Evolutionary conservation across 1,140 invertebrate species (phyloP).

Genomic region (Plectrocnemia conspersa): DNA sequence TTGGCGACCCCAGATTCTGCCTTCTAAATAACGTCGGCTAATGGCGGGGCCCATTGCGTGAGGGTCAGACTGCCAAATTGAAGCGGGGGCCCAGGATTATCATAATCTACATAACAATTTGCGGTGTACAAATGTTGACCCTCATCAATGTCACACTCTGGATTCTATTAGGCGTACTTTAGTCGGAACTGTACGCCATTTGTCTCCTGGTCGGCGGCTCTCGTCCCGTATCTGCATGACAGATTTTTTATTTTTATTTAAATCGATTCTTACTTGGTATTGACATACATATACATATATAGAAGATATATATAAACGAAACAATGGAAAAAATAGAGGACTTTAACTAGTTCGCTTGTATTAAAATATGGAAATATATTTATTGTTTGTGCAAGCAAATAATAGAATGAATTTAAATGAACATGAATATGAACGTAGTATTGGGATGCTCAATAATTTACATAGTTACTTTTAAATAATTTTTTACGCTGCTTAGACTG

Average conservation of each 20-base stretch:
- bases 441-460: too few species aligned
- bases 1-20: background rate
- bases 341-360: too few species aligned
- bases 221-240: background rate
- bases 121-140: constrained; percentile 36
- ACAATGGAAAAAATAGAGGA: too few species aligned
- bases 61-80: constrained; percentile 25
- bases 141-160: constrained; percentile 35
- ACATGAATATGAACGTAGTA: too few species aligned
- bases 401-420: too few species aligned
- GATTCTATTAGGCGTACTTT: constrained; percentile 29
- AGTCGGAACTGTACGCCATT: constrained; percentile 10
- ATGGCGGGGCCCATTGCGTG: constrained; percentile 14
- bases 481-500: too few species aligned
- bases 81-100: constrained; percentile 30
- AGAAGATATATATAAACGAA: too few species aligned
- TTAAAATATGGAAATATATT: too few species aligned
- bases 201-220: constrained; percentile 15
- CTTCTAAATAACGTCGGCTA: constrained; percentile 24
- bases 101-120: constrained; percentile 37
- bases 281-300: background rate
- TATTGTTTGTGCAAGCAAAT: too few species aligned
- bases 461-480: too few species aligned
- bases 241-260: too few species aligned
- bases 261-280: too few species aligned